phyloP scores from a whole-genome alignment of 2,797 vertebrate genomes.

The Furcifer pardalis region DNA sequence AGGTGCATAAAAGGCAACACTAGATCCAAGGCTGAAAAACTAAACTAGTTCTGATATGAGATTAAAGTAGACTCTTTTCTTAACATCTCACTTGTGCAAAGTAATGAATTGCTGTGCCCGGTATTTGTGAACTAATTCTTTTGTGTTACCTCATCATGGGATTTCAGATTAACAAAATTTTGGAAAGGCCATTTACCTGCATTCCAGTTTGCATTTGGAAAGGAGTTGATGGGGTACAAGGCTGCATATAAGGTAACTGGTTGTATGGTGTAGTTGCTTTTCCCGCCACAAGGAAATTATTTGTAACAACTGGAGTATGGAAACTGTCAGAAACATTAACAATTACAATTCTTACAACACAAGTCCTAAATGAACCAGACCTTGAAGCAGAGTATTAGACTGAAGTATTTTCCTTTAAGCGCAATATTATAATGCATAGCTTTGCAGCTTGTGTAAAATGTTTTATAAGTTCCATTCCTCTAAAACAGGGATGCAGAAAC shows the following conservation, averaged over 20 bases:
- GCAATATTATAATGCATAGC: neutral
- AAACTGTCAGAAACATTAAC: constrained; percentile 67
- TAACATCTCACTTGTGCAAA: constrained; percentile 1
- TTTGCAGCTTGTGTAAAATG: neutral
- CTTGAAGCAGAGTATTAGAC: neutral
- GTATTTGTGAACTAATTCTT: neutral
- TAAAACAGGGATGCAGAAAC: no score
- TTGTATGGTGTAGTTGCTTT: constrained; percentile 79
- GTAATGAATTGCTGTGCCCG: neutral
- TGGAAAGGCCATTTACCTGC: constrained; percentile 67
- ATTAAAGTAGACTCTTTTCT: neutral
- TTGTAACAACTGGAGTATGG: constrained; percentile 86
- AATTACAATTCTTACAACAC: neutral
- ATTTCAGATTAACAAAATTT: neutral
- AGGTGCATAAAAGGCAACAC: neutral
- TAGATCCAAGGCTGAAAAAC: neutral
- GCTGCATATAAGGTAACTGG: constrained; percentile 64
- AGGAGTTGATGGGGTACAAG: constrained; percentile 71
- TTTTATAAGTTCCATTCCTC: neutral
- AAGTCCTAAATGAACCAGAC: neutral
- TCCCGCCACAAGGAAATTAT: constrained; percentile 65
- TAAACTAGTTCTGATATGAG: neutral
- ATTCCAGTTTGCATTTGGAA: constrained; percentile 68
- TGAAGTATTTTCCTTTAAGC: neutral
- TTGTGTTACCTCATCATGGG: neutral